Evolutionary conservation across 1,140 invertebrate genomes (phyloP), one percentile per base, ranked within the genome.

Genomic region (Saccostrea echinata): DNA sequence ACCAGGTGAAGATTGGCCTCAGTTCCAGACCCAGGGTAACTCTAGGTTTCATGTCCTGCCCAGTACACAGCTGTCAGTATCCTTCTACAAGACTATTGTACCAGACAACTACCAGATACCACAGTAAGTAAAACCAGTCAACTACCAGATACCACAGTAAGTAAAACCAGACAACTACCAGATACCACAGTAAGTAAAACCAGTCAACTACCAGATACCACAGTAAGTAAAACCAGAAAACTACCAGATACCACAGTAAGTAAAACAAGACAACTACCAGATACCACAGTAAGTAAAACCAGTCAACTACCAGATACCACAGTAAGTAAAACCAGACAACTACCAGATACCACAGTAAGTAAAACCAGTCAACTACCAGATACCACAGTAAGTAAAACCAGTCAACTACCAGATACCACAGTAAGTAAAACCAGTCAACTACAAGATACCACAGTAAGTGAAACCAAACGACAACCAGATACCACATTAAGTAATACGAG

Each of bases 41-140:
- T 97, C 97, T 0, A 97, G 97, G 57, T 96, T 96, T 91, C 97
- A 98, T 93, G 94, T 98, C 9, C 90, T 98, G 68, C 97, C 97
- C 1, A 97, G 97, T 94, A 95, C 97, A n/a, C 96, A 96, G 90
- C 95, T 96, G 18, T 96, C 96, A 81, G 92, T 97, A 1, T 96
- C 97, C 11, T 96, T 97, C 90, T 97, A 97, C 1, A 97, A 97
- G 90, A 97, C 97, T 93, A 96, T 97, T 57, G 96, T 96, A 93
- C 97, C 97, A n/a, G 97, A 97, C 86, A 97, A 97, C 93, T 96
- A 96, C 91, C 95, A 97, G 87, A 93, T 97, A 90, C 97, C 97
- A 88, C 95, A 93, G 92, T 94, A 95, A 93, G 91, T 90, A 33
- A 43, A 43, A 43, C 12, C 27, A 71, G 13, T 0, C 30, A 33